phyloP scores from a whole-genome alignment of 2,113 vertebrate genomes.

The Dicrurus megarhynchus region DNA sequence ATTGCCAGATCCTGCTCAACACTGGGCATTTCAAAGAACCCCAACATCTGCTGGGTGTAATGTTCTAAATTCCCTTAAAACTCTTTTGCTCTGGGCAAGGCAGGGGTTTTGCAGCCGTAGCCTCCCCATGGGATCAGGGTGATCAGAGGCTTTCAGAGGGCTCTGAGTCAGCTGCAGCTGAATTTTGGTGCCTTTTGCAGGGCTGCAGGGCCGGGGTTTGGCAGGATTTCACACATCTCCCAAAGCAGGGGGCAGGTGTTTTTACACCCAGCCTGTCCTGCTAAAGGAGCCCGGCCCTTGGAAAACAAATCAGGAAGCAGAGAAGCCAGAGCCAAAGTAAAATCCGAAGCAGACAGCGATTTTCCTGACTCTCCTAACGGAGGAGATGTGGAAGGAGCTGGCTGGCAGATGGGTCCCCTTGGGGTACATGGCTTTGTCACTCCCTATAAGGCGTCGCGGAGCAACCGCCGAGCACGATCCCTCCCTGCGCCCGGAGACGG shows the following conservation, averaged over 20 bases:
- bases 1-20: not conserved
- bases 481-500: not conserved
- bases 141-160: not conserved
- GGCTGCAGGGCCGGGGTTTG: fast-evolving
- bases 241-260: not conserved
- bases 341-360: not conserved
- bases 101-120: fast-evolving
- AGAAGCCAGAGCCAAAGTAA: not conserved
- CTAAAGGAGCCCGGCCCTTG: not conserved
- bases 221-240: not conserved
- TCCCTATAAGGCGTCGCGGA: not conserved
- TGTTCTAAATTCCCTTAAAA: not conserved
- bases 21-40: not conserved
- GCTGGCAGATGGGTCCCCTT: conserved; percentile 61
- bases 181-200: not conserved
- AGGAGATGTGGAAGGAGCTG: conserved; percentile 11
- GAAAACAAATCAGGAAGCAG: not conserved
- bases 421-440: conserved; percentile 41
- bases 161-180: not conserved
- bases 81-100: not conserved
- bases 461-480: not conserved
- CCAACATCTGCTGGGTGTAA: not conserved
- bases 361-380: not conserved
- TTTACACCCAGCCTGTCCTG: not conserved
- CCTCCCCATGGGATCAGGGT: not conserved